These are phyloP conservation scores for Chrysolina oricalcia DNA, from an alignment of 2,888 invertebrate genomes.

Conservation along the genomic window DNA sequence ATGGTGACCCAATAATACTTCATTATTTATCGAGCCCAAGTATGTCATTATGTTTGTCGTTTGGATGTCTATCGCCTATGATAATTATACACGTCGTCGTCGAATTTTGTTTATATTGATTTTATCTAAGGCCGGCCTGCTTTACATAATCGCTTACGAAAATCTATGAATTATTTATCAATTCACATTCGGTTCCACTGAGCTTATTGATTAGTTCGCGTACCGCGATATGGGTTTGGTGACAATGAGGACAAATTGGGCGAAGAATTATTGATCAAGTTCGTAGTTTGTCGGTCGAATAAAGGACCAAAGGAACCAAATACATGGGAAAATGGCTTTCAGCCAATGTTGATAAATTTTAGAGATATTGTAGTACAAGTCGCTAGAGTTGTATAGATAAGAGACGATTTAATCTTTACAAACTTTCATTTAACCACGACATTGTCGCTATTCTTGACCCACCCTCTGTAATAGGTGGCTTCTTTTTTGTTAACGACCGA, in stretches of 20 bases:
- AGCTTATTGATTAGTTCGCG: slow-evolving; percentile 50
- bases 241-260: slow-evolving; percentile 12
- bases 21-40: slow-evolving; percentile 44
- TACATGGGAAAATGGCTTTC: too few relatives aligned
- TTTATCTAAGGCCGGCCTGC: slow-evolving; percentile 51
- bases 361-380: too few relatives aligned
- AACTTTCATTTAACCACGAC: too few relatives aligned
- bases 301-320: too few relatives aligned
- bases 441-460: too few relatives aligned
- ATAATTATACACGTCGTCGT: slow-evolving; percentile 45
- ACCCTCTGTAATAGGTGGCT: too few relatives aligned
- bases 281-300: too few relatives aligned
- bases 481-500: too few relatives aligned
- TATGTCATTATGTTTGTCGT: slow-evolving; percentile 43
- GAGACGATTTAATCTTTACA: too few relatives aligned
- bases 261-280: slow-evolving; percentile 8
- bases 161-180: slow-evolving; percentile 55
- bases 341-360: too few relatives aligned
- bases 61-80: slow-evolving; percentile 42
- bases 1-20: slow-evolving; percentile 37
- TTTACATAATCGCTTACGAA: slow-evolving; percentile 55
- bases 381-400: too few relatives aligned
- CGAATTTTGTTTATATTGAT: slow-evolving; percentile 54
- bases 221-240: slow-evolving; percentile 14
- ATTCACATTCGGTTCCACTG: slow-evolving; percentile 47